Percentiles rank a stretch among this genome's conserved stretches.
phyloP scores from a whole-genome alignment of 2,888 invertebrate genomes.

The Agrochola lychnidis region DNA sequence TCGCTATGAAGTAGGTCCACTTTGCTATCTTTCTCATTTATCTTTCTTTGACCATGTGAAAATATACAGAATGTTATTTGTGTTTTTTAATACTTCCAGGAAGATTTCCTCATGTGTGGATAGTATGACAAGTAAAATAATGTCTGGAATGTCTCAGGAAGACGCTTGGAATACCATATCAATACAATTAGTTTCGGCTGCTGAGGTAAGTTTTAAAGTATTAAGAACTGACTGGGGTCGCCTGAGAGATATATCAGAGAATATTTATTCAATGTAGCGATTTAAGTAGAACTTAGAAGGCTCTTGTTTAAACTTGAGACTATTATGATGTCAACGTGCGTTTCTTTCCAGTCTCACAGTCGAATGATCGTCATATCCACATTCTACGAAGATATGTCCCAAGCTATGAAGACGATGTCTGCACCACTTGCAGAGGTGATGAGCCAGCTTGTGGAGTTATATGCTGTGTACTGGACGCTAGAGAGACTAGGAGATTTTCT shows the following conservation, averaged over 20 bases:
- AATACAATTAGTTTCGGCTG: conserved; percentile 95
- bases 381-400: conserved; percentile 91
- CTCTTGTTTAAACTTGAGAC: no score
- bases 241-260: no score
- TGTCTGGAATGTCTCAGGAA: conserved; percentile 92
- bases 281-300: no score
- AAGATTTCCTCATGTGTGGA: conserved; percentile 93
- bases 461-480: conserved; percentile 94
- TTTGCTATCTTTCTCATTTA: not conserved
- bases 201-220: conserved; percentile 91
- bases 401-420: conserved; percentile 88
- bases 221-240: no score
- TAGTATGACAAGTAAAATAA: conserved; percentile 92
- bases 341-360: conserved; percentile 92
- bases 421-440: conserved; percentile 91
- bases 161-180: conserved; percentile 97
- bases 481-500: conserved; percentile 94
- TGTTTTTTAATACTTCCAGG: conserved; percentile 79
- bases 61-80: not conserved
- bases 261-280: no score
- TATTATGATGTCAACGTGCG: no score
- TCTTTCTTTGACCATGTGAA: not conserved
- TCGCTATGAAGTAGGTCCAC: conserved; percentile 90
- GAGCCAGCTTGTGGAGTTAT: conserved; percentile 93
- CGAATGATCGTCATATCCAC: conserved; percentile 94